Base-by-base conservation (phyloP, 2,113 vertebrate species). In the Talpa occidentalis region DNA sequence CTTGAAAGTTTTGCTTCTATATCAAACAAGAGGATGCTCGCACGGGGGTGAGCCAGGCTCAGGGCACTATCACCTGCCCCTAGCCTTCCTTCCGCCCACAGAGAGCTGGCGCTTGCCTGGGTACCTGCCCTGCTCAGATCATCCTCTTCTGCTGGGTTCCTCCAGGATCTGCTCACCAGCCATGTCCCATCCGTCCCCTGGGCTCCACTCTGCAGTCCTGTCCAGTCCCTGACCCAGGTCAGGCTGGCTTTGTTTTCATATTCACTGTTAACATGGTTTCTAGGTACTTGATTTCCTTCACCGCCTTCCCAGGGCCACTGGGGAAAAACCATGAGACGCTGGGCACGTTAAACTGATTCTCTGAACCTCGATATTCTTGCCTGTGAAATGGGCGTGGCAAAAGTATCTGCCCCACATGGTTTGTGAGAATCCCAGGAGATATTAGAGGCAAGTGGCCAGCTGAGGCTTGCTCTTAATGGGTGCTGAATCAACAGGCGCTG, bases 361-460 rank as follows among this genome's bases (percentile, higher is more conserved):
- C 40, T 11, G n/a, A 67, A 88, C 54, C 32, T 86, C 19, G 5
- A 35, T 92, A 89, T 96, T 88, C 62, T 88, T 44, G 21, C 37
- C 66, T 54, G 15, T 40, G n/a, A 86, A 83, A 52, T 79, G 81
- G 78, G 56, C 30, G 1, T 30, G 42, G 32, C 44, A 28, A 32
- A 0, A 59, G 70, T 17, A 72, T 66, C 60, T 37, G 90, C 30
- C 37, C 37, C n/a, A 22, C 10, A 15, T 11, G 40, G 56, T 24
- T 60, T 72, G 24, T 1, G 49, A n/a, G 64, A 35, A 35, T n/a
- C 56, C 40, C 67, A 37, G 0, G 52, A 77, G 44, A 35, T 70
- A 6, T 22, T 21, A 54, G 64, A 83, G 40, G 72, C 28, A 49
- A 73, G 12, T 15, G 66, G 10, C 37, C 88, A 73, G 52, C 59